Percentiles rank a stretch among this genome's conserved stretches.
Evolutionary conservation across 1,140 invertebrate species (phyloP).

Genomic region (Aradophagus sp.): DNA sequence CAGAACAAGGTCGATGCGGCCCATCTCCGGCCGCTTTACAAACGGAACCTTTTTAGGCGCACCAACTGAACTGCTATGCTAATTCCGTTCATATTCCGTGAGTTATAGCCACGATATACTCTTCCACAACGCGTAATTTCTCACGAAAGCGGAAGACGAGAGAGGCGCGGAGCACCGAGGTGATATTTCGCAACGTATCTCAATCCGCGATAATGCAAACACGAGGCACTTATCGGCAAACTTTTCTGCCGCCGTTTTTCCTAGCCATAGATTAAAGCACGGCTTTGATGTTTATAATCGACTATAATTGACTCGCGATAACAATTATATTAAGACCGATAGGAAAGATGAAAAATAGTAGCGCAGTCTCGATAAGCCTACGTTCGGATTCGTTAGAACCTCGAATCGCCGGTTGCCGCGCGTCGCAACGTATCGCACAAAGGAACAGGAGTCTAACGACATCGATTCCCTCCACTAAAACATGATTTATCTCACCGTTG

Average conservation of each 20-base stretch:
- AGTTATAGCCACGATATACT: constrained; percentile 58
- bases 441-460: no score
- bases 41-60: constrained; percentile 21
- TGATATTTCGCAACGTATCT: constrained; percentile 63
- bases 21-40: constrained; percentile 18
- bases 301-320: constrained; percentile 33
- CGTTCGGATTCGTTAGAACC: no score
- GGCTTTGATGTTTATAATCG: constrained; percentile 14
- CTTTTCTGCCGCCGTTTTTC: constrained; percentile 18
- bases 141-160: constrained; percentile 55
- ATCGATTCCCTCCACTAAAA: no score
- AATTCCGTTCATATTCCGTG: constrained; percentile 68
- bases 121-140: constrained; percentile 36
- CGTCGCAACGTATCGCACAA: no score
- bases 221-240: constrained; percentile 19
- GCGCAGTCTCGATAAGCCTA: no score
- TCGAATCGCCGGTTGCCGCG: no score
- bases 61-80: constrained; percentile 62
- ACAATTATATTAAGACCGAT: constrained; percentile 4
- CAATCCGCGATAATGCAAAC: constrained; percentile 65
- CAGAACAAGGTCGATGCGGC: constrained; percentile 49
- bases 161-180: constrained; percentile 29
- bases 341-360: not conserved
- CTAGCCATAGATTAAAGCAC: constrained; percentile 12
- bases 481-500: no score